phyloP scores from a whole-genome alignment of 2,888 invertebrate genomes.

The Hydrotaea diabolus region DNA sequence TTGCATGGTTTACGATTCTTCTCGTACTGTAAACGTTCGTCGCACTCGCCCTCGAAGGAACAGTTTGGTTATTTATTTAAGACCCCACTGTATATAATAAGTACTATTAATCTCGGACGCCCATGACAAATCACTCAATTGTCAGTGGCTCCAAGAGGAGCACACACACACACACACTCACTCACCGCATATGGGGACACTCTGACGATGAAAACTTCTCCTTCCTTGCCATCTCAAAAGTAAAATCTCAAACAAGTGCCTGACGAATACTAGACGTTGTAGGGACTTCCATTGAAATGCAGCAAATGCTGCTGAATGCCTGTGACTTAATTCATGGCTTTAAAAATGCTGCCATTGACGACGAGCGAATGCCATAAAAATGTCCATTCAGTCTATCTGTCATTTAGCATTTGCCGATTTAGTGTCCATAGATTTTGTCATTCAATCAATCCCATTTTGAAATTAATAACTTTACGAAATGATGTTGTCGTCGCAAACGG shows the following conservation, averaged over 20 bases:
- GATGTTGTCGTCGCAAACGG: conserved; percentile 63
- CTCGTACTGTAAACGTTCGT: neutral
- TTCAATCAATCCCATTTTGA: conserved; percentile 74
- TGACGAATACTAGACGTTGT: neutral
- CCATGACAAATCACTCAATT: conserved; percentile 73
- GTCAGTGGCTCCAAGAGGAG: conserved; percentile 45
- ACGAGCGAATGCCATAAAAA: conserved; percentile 28
- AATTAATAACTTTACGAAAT: conserved; percentile 74
- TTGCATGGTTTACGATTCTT: conserved; percentile 51
- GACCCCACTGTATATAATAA: conserved; percentile 65
- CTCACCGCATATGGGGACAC: neutral
- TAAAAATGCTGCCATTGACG: neutral
- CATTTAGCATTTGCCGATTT: conserved; percentile 66
- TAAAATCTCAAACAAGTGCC: conserved; percentile 11
- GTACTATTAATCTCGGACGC: conserved; percentile 68
- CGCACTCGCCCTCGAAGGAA: neutral
- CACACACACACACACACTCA: conserved; percentile 33
- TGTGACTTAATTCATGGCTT: conserved; percentile 64
- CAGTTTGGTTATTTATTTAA: conserved; percentile 64
- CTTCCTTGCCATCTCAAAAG: conserved; percentile 42
- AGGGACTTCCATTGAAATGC: conserved; percentile 7
- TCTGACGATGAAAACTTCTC: neutral
- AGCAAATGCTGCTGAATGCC: conserved; percentile 2
- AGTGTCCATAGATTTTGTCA: conserved; percentile 74
- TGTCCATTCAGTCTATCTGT: conserved; percentile 58